Conservation (phyloP, 2,113 vertebrate species). For the Ictalurus furcatus region DNA sequence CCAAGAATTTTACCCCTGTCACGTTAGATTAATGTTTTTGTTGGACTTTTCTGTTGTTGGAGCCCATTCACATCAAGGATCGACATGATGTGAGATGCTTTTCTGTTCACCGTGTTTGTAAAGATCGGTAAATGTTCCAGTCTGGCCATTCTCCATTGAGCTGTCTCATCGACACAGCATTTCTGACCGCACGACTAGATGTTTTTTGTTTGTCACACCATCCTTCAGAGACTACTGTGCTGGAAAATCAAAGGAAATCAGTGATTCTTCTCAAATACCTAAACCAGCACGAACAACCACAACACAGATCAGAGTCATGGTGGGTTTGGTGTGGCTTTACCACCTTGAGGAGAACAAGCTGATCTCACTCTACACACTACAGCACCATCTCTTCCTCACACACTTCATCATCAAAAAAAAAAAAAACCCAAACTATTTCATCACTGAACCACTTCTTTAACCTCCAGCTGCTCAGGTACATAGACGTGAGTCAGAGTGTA, state of each 20-base stretch:
- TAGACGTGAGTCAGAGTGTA: background rate
- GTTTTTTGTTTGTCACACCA: background rate
- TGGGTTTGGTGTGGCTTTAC: background rate
- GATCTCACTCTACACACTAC: background rate
- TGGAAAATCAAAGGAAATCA: background rate
- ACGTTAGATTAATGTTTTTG: background rate
- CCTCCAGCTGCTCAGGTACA: background rate
- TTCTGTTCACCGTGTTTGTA: background rate
- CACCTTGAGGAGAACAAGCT: background rate
- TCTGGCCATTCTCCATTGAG: background rate
- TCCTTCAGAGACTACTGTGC: background rate
- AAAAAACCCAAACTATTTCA: background rate
- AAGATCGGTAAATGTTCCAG: background rate
- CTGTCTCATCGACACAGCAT: background rate
- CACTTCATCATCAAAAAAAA: background rate
- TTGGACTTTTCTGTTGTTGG: background rate
- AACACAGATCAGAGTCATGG: background rate
- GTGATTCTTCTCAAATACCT: background rate
- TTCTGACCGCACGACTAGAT: background rate
- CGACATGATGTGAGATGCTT: background rate
- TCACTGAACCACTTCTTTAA: background rate
- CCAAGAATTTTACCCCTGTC: background rate
- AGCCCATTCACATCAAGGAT: background rate
- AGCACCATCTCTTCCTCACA: background rate
- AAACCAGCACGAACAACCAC: background rate